phyloP scores from a whole-genome alignment of 2,888 invertebrate species.

The Lepidochrysops patricia region DNA sequence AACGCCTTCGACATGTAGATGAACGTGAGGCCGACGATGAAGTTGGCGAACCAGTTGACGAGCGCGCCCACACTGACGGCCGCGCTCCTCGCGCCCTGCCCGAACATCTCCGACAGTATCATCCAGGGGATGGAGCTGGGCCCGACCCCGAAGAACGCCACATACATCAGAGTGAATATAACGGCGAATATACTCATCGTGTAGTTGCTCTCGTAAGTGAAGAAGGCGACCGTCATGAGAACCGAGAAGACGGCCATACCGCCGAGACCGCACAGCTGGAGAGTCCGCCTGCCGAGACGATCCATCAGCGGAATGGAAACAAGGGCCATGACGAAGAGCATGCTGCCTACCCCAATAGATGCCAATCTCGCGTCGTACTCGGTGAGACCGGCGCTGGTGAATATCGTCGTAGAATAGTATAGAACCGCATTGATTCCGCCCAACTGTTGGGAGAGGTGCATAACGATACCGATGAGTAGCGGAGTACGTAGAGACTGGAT shows the following conservation, averaged over 20 bases:
- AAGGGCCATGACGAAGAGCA: conserved; percentile 83
- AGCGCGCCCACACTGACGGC: conserved; percentile 67
- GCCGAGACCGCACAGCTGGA: conserved; percentile 80
- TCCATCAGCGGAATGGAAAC: conserved; percentile 85
- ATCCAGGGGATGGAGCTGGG: conserved; percentile 73
- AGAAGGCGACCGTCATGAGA: conserved; percentile 76
- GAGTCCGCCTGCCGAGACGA: conserved; percentile 78
- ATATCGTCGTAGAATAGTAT: conserved; percentile 81
- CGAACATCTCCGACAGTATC: conserved; percentile 67
- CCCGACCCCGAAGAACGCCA: conserved; percentile 67
- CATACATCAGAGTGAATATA: conserved; percentile 63
- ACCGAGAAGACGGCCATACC: conserved; percentile 84
- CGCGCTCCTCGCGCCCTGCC: conserved; percentile 63
- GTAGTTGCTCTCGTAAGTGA: conserved; percentile 50
- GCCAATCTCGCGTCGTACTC: conserved; percentile 77
- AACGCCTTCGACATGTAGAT: conserved; percentile 50
- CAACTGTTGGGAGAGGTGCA: conserved; percentile 68
- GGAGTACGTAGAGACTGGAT: conserved; percentile 51
- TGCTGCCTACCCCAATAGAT: conserved; percentile 81
- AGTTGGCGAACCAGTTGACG: conserved; percentile 70
- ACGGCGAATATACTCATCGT: conserved; percentile 67
- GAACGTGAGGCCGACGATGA: conserved; percentile 65
- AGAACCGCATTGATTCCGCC: conserved; percentile 76
- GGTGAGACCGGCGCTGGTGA: conserved; percentile 76
- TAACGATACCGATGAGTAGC: conserved; percentile 62